Evolutionary conservation across 2,797 vertebrate species (phyloP).

Genomic region (Pithecia hirsuta): DNA sequence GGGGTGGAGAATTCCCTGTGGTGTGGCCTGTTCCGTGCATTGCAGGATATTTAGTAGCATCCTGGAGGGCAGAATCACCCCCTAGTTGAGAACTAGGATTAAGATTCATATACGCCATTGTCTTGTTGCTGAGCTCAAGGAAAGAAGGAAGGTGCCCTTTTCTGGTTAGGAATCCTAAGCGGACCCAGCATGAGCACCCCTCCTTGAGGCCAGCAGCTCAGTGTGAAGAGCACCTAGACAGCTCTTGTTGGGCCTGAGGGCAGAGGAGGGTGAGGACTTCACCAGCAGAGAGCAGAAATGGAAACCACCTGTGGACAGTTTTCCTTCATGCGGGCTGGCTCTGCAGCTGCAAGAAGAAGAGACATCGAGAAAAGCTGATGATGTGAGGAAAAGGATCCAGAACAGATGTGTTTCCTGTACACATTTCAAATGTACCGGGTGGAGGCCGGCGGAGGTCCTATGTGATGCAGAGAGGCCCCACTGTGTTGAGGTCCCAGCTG

Average conservation of each 20-base stretch:
- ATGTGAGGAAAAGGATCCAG: too few relatives aligned
- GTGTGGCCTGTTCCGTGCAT: neutral
- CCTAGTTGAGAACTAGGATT: neutral
- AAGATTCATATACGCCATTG: fast-evolving
- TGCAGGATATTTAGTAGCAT: fast-evolving
- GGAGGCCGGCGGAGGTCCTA: fast-evolving
- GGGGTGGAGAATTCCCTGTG: fast-evolving
- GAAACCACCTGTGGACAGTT: fast-evolving
- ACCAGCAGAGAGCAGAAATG: fast-evolving
- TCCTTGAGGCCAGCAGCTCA: neutral
- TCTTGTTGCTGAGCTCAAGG: neutral
- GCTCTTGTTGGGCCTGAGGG: neutral
- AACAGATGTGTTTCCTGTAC: neutral
- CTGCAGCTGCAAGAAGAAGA: neutral
- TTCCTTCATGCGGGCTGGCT: fast-evolving
- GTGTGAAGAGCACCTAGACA: neutral
- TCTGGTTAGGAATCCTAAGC: neutral
- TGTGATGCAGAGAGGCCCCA: fast-evolving
- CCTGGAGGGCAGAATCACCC: neutral
- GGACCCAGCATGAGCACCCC: neutral
- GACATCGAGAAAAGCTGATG: fast-evolving
- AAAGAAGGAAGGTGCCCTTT: neutral
- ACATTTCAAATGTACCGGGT: neutral
- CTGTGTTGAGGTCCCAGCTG: neutral
- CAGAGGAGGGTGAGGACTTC: too few relatives aligned